Evolutionary conservation across 1,140 invertebrate genomes (phyloP), one percentile per base, ranked within the genome.

Genomic region (Trichomalopsis sarcophagae): DNA sequence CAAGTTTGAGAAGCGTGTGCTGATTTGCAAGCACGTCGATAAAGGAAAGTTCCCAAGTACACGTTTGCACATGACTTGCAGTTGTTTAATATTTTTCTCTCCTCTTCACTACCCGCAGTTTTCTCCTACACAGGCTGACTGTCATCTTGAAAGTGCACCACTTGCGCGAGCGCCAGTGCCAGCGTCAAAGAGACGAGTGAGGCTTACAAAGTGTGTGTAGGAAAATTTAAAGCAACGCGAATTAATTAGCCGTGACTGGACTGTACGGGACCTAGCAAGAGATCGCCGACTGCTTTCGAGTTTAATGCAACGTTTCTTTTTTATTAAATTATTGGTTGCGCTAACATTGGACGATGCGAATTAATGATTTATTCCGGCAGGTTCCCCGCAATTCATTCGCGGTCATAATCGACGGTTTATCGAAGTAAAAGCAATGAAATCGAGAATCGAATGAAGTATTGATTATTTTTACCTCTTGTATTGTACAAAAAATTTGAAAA

Each of bases 91-190:
- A 71, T 71, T 27, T 71, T 71, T 71, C 68, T 71, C 27, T 27
- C 23, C 11, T 71, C 27, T 10, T 71, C 7, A 4, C 4, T 68
- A 23, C 7, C 47, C 47, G 66, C n/a, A 73, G 30, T 33, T 73
- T 73, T 73, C 30, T 73, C 47, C 71, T 68, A 68, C 23, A 23
- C 47, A 50, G 47, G 2, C 17, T 1, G 6, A 23, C 10, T 69
- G 66, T 23, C n/a, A 71, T 71, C 73, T 75, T 44, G 36, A 75
- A 40, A 75, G 73, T 75, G 73, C 73, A 40, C 73, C 14, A 75
- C 11, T 75, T 44, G 33, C 23, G 5, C 73, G 33, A 75, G 33
- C 21, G 21, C 62, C 40, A 44, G 40, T 10, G 27, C 3, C 68
- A 71, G 50, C 17, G 17, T 6, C 50, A 55, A 5, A 55, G 6